Evolutionary conservation across 2,888 invertebrate species (phyloP).

Genomic region (Phortica magna): DNA sequence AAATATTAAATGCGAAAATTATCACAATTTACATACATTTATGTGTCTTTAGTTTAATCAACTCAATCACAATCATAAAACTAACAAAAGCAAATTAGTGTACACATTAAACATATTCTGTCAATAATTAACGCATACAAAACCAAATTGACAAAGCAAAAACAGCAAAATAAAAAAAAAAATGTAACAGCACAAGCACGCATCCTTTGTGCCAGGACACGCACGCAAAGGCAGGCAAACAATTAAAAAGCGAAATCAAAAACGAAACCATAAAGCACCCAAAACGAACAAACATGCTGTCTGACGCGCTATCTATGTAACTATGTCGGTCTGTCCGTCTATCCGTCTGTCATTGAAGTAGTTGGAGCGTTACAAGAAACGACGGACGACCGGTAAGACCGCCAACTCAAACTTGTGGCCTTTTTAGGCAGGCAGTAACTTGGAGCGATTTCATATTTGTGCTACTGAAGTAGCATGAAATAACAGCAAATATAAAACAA

Average conservation of each 20-base stretch:
- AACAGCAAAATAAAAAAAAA: background rate
- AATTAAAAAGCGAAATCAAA: constrained; percentile 21
- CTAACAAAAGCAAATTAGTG: background rate
- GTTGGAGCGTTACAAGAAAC: background rate
- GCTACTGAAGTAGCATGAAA: background rate
- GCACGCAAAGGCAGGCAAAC: constrained; percentile 21
- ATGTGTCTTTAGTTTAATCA: too few relatives aligned
- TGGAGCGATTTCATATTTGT: background rate
- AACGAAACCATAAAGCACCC: background rate
- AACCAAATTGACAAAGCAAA: background rate
- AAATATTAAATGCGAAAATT: too few relatives aligned
- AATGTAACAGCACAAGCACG: background rate
- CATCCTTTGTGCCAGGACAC: constrained; percentile 9
- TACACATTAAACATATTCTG: background rate
- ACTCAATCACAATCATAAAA: background rate
- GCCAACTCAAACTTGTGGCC: background rate
- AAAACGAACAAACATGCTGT: background rate
- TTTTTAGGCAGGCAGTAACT: too few relatives aligned
- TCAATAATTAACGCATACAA: constrained; percentile 18
- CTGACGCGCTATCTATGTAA: too few relatives aligned
- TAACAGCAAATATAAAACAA: background rate
- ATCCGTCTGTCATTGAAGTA: too few relatives aligned
- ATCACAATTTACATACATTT: too few relatives aligned
- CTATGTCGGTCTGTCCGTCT: too few relatives aligned
- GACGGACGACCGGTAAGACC: background rate